Evolutionary conservation across 2,797 vertebrate genomes (phyloP).

Genomic region (Typhlichthys subterraneus): DNA sequence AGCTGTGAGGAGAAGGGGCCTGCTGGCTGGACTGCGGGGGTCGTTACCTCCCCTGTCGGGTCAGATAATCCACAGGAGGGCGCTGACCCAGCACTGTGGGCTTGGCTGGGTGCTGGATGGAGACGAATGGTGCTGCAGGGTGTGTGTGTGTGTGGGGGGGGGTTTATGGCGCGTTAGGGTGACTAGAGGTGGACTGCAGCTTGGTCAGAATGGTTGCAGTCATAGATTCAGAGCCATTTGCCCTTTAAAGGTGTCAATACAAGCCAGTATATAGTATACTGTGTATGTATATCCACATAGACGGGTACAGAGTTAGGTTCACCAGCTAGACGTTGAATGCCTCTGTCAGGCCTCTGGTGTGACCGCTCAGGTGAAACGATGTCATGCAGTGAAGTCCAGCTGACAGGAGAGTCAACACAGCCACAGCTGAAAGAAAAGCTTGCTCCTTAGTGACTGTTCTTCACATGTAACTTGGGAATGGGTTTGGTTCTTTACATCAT

Average conservation of each 20-base stretch:
- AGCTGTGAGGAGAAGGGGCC: conserved; percentile 32
- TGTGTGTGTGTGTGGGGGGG: neutral
- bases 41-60: conserved; percentile 61
- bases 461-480: conserved; percentile 25
- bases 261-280: too few species aligned
- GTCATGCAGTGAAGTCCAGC: conserved; percentile 35
- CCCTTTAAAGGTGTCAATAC: too few species aligned
- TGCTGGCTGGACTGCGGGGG: conserved; percentile 56
- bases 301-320: too few species aligned
- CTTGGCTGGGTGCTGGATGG: conserved; percentile 58
- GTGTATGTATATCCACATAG: too few species aligned
- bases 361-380: conserved; percentile 27
- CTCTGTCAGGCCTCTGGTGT: conserved; percentile 45
- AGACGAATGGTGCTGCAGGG: conserved; percentile 42
- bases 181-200: too few species aligned
- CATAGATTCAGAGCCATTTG: too few species aligned
- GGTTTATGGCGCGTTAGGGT: neutral
- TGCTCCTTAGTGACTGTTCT: conserved; percentile 20
- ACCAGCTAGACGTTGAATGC: conserved; percentile 28
- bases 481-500: conserved; percentile 5
- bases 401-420: conserved; percentile 23
- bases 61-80: conserved; percentile 61
- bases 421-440: conserved; percentile 16
- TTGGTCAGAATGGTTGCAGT: too few species aligned
- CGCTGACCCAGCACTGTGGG: conserved; percentile 55